These are phyloP conservation scores for Actenoides hombroni DNA, from an alignment of 2,113 vertebrate species.

Conservation along the genomic window DNA sequence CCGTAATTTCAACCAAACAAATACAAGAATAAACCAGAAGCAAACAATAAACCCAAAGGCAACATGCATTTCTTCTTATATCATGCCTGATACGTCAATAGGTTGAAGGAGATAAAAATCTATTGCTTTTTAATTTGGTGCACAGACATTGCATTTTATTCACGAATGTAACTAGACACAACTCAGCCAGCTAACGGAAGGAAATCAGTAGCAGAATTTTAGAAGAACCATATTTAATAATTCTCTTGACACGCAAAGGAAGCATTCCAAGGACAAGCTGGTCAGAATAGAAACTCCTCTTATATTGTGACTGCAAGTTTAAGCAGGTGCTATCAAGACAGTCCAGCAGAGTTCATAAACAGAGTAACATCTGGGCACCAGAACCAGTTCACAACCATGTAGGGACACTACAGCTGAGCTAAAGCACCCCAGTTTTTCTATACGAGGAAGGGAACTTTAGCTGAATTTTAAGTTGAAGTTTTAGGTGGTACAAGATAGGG, in stretches of 20 bases:
- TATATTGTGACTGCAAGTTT: neutral
- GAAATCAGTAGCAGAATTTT: neutral
- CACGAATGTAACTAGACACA: neutral
- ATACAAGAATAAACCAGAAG: neutral
- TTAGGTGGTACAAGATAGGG: neutral
- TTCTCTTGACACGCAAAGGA: neutral
- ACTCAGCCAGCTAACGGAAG: neutral
- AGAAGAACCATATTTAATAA: neutral
- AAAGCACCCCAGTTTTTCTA: neutral
- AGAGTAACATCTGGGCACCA: neutral
- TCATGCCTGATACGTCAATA: neutral
- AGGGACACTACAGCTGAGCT: neutral
- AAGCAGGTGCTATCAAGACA: neutral
- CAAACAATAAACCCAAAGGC: neutral
- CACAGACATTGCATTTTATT: neutral
- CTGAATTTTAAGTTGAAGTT: neutral
- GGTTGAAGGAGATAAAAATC: neutral
- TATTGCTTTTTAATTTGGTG: neutral
- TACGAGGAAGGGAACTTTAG: neutral
- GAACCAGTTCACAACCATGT: neutral
- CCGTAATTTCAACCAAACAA: neutral
- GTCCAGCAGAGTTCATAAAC: neutral
- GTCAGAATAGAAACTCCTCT: neutral
- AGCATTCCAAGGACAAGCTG: neutral
- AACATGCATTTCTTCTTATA: neutral